Conservation (phyloP, 2,888 invertebrate genomes). For the Megastigmus dorsalis region DNA sequence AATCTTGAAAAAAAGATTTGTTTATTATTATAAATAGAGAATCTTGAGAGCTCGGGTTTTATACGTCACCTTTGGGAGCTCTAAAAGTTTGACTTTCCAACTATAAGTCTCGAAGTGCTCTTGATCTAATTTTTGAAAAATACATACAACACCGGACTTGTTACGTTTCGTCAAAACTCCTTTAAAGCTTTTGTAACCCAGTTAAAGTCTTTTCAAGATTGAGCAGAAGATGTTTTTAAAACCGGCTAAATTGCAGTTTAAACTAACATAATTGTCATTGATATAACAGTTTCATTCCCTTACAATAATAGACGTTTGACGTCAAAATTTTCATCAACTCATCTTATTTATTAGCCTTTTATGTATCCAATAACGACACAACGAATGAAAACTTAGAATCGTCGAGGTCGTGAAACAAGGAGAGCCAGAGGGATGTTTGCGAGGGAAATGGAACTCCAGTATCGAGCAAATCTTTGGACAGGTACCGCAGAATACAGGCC, state of each 20-base stretch:
- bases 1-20: not conserved
- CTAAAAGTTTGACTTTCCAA: not conserved
- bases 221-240: too few relatives aligned
- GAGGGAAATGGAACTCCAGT: conserved; percentile 7
- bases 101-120: not conserved
- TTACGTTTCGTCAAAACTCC: not conserved
- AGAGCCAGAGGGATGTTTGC: not conserved
- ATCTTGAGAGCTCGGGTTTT: not conserved
- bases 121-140: not conserved
- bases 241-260: too few relatives aligned
- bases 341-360: too few relatives aligned
- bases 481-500: not conserved
- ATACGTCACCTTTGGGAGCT: not conserved
- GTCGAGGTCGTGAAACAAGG: too few relatives aligned
- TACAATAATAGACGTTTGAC: too few relatives aligned
- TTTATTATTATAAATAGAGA: not conserved
- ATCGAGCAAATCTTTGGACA: conserved; percentile 7
- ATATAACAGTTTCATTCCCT: too few relatives aligned
- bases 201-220: not conserved
- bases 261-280: too few relatives aligned
- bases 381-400: too few relatives aligned
- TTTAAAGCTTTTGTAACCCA: not conserved
- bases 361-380: too few relatives aligned
- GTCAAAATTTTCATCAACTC: too few relatives aligned
- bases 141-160: not conserved